Evolutionary conservation across 2,113 vertebrate species (phyloP).

Genomic region (Peucedramus taeniatus): DNA sequence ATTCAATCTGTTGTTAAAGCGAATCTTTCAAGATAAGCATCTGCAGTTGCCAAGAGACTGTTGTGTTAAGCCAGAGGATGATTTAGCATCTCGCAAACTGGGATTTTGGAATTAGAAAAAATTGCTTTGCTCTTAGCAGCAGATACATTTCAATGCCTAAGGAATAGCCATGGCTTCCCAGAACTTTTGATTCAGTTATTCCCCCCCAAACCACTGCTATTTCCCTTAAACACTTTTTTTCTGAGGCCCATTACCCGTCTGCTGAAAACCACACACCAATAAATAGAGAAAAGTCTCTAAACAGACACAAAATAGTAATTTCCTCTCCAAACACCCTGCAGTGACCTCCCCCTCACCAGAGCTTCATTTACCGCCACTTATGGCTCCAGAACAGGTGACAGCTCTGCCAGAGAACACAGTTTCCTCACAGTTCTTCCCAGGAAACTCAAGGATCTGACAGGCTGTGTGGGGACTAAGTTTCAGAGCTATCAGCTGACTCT

Average conservation of each 20-base stretch:
- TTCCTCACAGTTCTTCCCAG: background rate
- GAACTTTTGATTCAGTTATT: background rate
- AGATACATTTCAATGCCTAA: background rate
- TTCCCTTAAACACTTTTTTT: background rate
- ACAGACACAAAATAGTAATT: background rate
- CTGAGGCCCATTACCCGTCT: background rate
- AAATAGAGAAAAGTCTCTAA: background rate
- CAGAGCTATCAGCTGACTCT: background rate
- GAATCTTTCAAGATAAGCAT: slow-evolving; percentile 30
- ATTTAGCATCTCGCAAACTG: background rate
- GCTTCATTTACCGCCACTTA: background rate
- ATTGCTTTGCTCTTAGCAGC: background rate
- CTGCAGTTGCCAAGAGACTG: slow-evolving; percentile 39
- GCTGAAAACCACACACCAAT: background rate
- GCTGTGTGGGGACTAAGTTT: background rate
- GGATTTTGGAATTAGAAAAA: slow-evolving; percentile 19
- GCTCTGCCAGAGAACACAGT: background rate
- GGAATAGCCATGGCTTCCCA: background rate
- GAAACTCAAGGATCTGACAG: background rate
- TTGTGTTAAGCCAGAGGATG: background rate
- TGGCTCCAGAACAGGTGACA: background rate
- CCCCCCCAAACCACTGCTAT: background rate
- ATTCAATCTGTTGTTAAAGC: slow-evolving; percentile 38
- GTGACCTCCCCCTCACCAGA: background rate
- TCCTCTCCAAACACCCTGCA: background rate